Evolutionary conservation across 2,113 vertebrate genomes (phyloP), one percentile per base, ranked within the genome.

Genomic region (Malurus elegans): DNA sequence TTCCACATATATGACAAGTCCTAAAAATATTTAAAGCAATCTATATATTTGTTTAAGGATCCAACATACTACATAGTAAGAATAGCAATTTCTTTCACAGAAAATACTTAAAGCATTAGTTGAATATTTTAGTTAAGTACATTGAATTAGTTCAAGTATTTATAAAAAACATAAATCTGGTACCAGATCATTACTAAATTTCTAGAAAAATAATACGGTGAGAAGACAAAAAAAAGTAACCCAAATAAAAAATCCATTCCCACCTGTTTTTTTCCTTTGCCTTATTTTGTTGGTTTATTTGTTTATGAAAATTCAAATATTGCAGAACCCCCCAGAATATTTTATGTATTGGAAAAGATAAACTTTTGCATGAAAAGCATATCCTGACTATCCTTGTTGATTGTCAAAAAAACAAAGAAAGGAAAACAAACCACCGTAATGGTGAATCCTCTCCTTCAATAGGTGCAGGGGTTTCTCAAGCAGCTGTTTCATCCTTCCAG

Each of bases 301-400:
- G 10, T 17, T 87, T 72, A 32, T 10, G 4, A 78, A 48, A 14
- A 84, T 47, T 42, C 84, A 67, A 92, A 69, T 32, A 62, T 18
- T 65, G 26, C 0, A 4, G 10, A 38, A 64, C 86, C 60, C 0
- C 0, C 2, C 44, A 76, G 14, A 64, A 54, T 21, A 6, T 51
- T 84, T 80, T 57, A 36, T 8, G 48, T 28, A 65, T 16, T 44
- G 26, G 29, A 16, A 3, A 73, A 70, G 84, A 65, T 31, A 84
- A 83, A 26, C 7, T 14, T 42, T 18, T 24, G 3, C 31, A 29
- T 61, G 4, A 58, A 51, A 84, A 42, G 2, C 21, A 48, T 42
- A 66, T 65, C 9, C 54, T 26, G 7, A 70, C 14, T 57, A 57
- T 28, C 29, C 21, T 36, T 32, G 15, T 20, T 61, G 24, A 57